Evolutionary conservation across 2,888 invertebrate species (phyloP), one percentile per base, ranked within the genome.

Genomic region (Hydriomena furcata): DNA sequence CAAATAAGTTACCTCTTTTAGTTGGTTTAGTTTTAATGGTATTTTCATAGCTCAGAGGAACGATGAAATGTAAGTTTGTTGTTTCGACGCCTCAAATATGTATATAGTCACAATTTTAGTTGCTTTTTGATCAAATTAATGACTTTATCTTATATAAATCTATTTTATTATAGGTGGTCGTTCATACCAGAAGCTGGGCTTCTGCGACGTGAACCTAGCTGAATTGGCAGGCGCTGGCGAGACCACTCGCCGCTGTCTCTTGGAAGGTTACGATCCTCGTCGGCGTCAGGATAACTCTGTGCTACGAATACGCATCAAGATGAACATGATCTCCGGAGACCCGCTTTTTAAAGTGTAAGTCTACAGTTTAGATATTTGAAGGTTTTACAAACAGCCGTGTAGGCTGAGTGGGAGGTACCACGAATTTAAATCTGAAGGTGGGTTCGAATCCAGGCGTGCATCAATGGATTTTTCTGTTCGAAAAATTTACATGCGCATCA

Each of bases 241-340:
- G 71, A 94, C 95, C 51, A 93, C 94, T 66, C 93, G 97, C 61
- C 94, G 97, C 69, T 98, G 96, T 82, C 93, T 99, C 59, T 92
- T 99, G 56, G 98, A 99, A 90, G 99, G 98, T 10, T 99, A 99
- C 90, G 98, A 98, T 88, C 93, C 95, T 58, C 93, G 96, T 61
- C 96, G 96, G 76, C 92, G 99, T 44, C 97, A 98, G 84, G 99
- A 99, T 90, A 99, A 99, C 91, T 98, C 98, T 61, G 97, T 97
- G 93, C 93, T 99, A 64, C 93, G 95, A 73, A 94, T 98, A 68
- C 94, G 96, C 65, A 95, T 98, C 69, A 94, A 95, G 78, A 97
- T 99, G 96, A 96, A 96, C 73, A 96, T 99, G 94, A 93, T 97
- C 64, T 96, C 97, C 35, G 98, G 99, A 37, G 99, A 99, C 91